Conservation (phyloP, 2,113 vertebrate genomes). For the Trematomus loennbergii region DNA sequence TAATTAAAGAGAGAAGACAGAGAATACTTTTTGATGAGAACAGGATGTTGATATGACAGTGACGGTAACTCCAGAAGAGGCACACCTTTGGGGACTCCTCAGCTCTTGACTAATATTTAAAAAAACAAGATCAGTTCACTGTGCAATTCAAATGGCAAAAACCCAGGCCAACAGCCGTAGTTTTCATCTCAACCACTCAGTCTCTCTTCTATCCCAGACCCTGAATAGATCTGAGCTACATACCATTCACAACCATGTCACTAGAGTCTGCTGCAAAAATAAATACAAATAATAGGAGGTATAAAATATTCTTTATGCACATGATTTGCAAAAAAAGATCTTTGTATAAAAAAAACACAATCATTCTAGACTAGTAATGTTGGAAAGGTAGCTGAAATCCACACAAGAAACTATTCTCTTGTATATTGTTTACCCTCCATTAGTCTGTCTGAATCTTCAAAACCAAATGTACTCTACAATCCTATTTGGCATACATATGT, state of each 20-base stretch:
- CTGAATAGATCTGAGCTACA: constrained; percentile 36
- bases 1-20: constrained; percentile 7
- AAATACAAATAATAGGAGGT: constrained; percentile 58
- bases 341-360: constrained; percentile 56
- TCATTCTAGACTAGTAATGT: constrained; percentile 48
- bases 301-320: constrained; percentile 74
- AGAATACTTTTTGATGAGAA: constrained; percentile 11
- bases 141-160: constrained; percentile 79
- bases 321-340: constrained; percentile 56
- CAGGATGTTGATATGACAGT: background rate
- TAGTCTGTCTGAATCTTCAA: constrained; percentile 65
- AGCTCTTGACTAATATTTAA: constrained; percentile 29
- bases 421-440: constrained; percentile 50
- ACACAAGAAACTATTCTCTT: constrained; percentile 66
- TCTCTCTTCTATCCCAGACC: constrained; percentile 26
- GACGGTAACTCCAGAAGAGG: constrained; percentile 33
- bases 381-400: constrained; percentile 58
- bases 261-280: constrained; percentile 49
- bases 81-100: constrained; percentile 21
- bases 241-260: constrained; percentile 52
- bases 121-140: constrained; percentile 54
- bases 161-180: constrained; percentile 67
- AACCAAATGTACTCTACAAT: constrained; percentile 16
- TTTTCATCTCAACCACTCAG: constrained; percentile 41
- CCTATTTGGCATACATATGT: constrained; percentile 17